phyloP scores from a whole-genome alignment of 2,888 invertebrate genomes.

The Lingula anatina region DNA sequence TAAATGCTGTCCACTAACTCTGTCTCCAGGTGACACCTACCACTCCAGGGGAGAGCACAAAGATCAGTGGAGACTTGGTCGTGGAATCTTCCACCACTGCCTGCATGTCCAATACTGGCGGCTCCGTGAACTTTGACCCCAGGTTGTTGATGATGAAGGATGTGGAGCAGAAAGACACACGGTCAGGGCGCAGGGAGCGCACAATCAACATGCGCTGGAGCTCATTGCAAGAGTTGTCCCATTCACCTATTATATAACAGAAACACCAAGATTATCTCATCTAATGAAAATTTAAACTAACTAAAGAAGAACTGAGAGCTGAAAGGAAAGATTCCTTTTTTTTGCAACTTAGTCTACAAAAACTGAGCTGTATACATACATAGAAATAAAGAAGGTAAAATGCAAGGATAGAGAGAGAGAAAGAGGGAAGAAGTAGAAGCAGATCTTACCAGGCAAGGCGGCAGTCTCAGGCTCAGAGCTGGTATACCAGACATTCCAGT shows the following conservation, averaged over 20 bases:
- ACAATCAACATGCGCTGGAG: conserved; percentile 82
- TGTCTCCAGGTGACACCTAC: too few relatives aligned
- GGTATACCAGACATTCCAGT: conserved; percentile 79
- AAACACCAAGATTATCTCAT: too few relatives aligned
- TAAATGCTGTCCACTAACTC: too few relatives aligned
- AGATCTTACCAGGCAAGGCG: conserved; percentile 64
- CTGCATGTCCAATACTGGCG: conserved; percentile 76
- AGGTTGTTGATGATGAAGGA: conserved; percentile 71
- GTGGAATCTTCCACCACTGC: conserved; percentile 68
- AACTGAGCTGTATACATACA: too few relatives aligned
- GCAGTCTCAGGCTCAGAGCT: conserved; percentile 70
- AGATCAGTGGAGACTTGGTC: conserved; percentile 74
- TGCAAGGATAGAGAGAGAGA: too few relatives aligned
- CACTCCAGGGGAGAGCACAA: conserved; percentile 80
- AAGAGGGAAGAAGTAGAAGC: too few relatives aligned
- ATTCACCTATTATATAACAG: too few relatives aligned
- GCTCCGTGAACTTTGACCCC: conserved; percentile 76
- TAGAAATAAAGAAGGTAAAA: too few relatives aligned
- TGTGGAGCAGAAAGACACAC: conserved; percentile 73
- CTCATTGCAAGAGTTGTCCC: conserved; percentile 77
- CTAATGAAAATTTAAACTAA: too few relatives aligned
- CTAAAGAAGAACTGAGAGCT: too few relatives aligned
- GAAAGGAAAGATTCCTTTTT: too few relatives aligned
- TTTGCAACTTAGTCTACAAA: too few relatives aligned
- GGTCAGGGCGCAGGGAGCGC: conserved; percentile 75